Percentiles rank a stretch among this genome's conserved stretches.
Conservation (phyloP, 2,113 vertebrate genomes). For the Delphinapterus leucas region DNA sequence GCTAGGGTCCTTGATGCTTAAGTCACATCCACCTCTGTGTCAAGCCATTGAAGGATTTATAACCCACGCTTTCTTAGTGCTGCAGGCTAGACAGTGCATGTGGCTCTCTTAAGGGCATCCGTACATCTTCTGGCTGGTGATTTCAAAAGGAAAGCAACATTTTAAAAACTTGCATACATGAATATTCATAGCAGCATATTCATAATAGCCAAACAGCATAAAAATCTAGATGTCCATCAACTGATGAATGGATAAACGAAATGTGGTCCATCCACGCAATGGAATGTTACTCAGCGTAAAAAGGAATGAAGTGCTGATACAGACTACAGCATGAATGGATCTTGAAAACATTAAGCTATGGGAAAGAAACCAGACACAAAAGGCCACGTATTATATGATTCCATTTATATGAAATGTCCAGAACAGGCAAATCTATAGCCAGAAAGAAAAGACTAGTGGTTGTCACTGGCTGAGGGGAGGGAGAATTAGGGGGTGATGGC, state of each 20-base stretch:
- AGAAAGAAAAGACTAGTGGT: not conserved
- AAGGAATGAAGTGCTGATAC: not conserved
- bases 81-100: fast-evolving
- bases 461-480: not conserved
- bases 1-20: not conserved
- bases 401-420: not conserved
- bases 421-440: not conserved
- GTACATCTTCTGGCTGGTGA: not conserved
- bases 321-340: not conserved
- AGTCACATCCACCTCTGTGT: fast-evolving
- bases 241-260: not conserved
- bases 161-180: not conserved
- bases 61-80: not conserved
- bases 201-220: not conserved
- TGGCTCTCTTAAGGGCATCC: not conserved
- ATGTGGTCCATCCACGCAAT: not conserved
- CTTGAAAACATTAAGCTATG: fast-evolving
- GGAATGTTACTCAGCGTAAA: not conserved
- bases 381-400: fast-evolving
- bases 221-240: not conserved
- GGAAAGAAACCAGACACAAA: not conserved
- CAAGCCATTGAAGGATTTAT: not conserved
- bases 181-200: not conserved
- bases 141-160: not conserved
- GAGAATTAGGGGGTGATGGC: not conserved